These are phyloP conservation scores for Blennius ocellaris DNA, from an alignment of 2,113 vertebrate species.

Conservation along the genomic window DNA sequence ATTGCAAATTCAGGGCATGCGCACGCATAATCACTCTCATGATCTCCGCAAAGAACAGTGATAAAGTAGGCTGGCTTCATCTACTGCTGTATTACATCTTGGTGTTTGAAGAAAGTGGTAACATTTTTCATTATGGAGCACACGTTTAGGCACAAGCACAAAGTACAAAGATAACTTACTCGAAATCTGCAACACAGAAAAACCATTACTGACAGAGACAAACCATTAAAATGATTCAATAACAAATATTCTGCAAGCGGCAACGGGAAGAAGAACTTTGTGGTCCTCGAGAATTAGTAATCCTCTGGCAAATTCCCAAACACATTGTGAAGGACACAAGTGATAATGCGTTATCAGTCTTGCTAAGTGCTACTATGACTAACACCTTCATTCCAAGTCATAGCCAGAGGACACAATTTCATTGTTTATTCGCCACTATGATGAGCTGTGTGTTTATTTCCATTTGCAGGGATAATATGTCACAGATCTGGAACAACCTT, in stretches of 20 bases:
- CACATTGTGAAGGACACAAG: constrained; percentile 54
- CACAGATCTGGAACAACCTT: constrained; percentile 55
- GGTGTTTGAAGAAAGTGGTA: no score
- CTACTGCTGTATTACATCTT: no score
- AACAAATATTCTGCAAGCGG: neutral
- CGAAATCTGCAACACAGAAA: no score
- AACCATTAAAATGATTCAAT: no score
- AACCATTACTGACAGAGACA: no score
- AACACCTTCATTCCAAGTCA: constrained; percentile 43
- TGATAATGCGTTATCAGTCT: constrained; percentile 61
- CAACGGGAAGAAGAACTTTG: constrained; percentile 4
- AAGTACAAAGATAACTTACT: no score
- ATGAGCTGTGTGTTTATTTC: constrained; percentile 66
- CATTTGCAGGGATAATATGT: constrained; percentile 57
- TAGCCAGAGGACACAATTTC: constrained; percentile 55
- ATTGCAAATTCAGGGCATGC: no score
- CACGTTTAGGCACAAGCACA: no score
- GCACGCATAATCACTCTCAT: no score
- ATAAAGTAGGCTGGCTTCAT: no score
- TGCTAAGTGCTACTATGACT: constrained; percentile 50
- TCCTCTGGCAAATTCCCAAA: constrained; percentile 32
- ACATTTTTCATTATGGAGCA: no score
- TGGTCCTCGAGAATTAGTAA: constrained; percentile 48
- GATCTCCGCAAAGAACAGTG: no score
- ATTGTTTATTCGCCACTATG: constrained; percentile 67